Evolutionary conservation across 2,113 vertebrate genomes (phyloP).

Genomic region (Neolamprologus sp.): DNA sequence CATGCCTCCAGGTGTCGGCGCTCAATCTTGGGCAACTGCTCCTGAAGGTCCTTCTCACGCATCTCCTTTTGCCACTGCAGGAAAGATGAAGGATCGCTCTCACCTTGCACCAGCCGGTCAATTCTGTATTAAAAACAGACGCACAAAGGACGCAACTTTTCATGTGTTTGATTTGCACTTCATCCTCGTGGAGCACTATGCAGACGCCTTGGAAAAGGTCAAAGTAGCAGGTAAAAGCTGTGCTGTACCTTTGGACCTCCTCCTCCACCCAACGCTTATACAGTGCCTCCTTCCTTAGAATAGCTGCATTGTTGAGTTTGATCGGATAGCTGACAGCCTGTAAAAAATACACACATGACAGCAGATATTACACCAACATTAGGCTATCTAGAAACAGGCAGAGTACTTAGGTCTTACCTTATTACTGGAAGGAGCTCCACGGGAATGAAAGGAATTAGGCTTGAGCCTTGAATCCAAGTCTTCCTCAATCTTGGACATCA

Average conservation of each 20-base stretch:
- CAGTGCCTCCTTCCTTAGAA: conserved; percentile 80
- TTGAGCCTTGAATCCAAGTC: conserved; percentile 58
- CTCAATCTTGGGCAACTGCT: conserved; percentile 67
- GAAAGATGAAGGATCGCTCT: conserved; percentile 76
- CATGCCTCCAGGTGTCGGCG: conserved; percentile 73
- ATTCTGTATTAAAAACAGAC: conserved; percentile 42
- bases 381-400: neutral
- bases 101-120: conserved; percentile 67
- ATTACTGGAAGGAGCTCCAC: conserved; percentile 26
- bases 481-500: conserved; percentile 59
- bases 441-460: conserved; percentile 36
- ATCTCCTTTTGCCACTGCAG: conserved; percentile 83
- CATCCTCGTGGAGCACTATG: neutral
- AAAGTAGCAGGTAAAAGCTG: neutral
- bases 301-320: conserved; percentile 83
- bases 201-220: neutral
- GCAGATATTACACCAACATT: neutral
- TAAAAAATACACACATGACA: neutral
- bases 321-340: conserved; percentile 74
- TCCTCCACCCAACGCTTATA: conserved; percentile 77
- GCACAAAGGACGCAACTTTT: neutral
- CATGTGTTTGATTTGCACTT: neutral
- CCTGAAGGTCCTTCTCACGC: conserved; percentile 73
- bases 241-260: conserved; percentile 77
- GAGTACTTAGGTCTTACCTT: conserved; percentile 17